phyloP scores from a whole-genome alignment of 2,888 invertebrate species.

The Xestia rhomboidea region DNA sequence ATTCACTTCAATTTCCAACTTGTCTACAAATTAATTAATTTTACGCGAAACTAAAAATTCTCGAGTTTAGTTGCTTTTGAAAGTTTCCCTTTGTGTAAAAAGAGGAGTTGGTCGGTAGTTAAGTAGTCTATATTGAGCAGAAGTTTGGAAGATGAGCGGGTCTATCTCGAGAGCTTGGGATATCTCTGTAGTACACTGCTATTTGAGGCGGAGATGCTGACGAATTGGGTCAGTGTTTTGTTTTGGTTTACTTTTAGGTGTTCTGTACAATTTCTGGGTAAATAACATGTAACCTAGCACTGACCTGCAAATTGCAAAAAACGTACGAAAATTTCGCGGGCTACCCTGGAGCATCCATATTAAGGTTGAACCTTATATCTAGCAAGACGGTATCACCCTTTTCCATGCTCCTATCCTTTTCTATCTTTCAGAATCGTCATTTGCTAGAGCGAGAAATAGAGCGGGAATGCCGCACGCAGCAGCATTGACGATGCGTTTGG shows the following conservation, averaged over 20 bases:
- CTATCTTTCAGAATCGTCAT: no score
- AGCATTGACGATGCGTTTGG: no score
- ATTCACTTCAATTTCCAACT: conserved; percentile 47
- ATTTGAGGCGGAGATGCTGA: background rate
- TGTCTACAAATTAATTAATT: conserved; percentile 58
- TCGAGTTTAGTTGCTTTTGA: conserved; percentile 33
- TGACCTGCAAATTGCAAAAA: no score
- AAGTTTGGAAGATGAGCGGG: conserved; percentile 28
- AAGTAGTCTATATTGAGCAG: conserved; percentile 23
- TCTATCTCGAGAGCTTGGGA: conserved; percentile 7
- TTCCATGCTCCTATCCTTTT: no score
- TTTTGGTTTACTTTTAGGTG: background rate
- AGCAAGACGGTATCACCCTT: no score
- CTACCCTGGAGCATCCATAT: no score
- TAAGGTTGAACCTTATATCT: no score
- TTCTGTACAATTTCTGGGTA: background rate
- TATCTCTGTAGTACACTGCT: conserved; percentile 4
- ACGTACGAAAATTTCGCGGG: no score
- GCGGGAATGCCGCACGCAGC: no score
- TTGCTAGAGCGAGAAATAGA: no score
- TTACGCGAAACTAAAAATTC: conserved; percentile 42
- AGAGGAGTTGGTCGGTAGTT: conserved; percentile 25
- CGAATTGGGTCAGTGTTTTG: conserved; percentile 4
- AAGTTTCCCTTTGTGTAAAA: conserved; percentile 42
- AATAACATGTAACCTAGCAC: no score